phyloP scores from a whole-genome alignment of 2,888 invertebrate species.

The Hermaeophaga mercurialis region DNA sequence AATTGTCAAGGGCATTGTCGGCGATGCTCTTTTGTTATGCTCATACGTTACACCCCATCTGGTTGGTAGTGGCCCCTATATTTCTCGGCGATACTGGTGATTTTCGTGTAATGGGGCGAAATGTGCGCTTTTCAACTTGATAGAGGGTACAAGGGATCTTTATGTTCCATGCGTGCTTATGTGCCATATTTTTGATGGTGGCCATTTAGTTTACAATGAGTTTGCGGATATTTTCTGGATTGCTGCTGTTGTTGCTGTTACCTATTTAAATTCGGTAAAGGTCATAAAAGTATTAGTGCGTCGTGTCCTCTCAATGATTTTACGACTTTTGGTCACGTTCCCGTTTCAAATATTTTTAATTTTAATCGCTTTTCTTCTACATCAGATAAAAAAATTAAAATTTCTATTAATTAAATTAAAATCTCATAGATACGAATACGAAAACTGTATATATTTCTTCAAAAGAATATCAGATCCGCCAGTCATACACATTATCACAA shows the following conservation, averaged over 20 bases:
- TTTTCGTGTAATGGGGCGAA: conserved; percentile 33
- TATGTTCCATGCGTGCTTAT: conserved; percentile 30
- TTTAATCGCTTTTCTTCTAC: too few relatives aligned
- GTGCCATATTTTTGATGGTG: conserved; percentile 39
- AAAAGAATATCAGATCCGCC: too few relatives aligned
- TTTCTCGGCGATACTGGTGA: conserved; percentile 32
- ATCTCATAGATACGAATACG: too few relatives aligned
- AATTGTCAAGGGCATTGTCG: conserved; percentile 55
- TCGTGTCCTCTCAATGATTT: too few relatives aligned
- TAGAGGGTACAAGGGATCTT: conserved; percentile 28
- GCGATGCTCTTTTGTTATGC: conserved; percentile 36
- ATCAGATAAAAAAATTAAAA: too few relatives aligned
- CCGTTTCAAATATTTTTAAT: too few relatives aligned
- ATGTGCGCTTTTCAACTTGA: conserved; percentile 28
- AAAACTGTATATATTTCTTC: too few relatives aligned
- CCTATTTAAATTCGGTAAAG: conserved; percentile 7
- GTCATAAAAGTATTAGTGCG: conserved; percentile 16
- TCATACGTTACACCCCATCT: conserved; percentile 28
- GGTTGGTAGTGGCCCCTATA: conserved; percentile 28
- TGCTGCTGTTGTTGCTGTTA: conserved; percentile 23
- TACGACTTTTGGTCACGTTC: too few relatives aligned
- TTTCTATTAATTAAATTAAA: too few relatives aligned
- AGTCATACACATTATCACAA: too few relatives aligned
- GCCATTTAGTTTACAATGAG: conserved; percentile 37
- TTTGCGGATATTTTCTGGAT: conserved; percentile 32